phyloP scores from a whole-genome alignment of 1,140 invertebrate species.

The Triops longicaudatus region DNA sequence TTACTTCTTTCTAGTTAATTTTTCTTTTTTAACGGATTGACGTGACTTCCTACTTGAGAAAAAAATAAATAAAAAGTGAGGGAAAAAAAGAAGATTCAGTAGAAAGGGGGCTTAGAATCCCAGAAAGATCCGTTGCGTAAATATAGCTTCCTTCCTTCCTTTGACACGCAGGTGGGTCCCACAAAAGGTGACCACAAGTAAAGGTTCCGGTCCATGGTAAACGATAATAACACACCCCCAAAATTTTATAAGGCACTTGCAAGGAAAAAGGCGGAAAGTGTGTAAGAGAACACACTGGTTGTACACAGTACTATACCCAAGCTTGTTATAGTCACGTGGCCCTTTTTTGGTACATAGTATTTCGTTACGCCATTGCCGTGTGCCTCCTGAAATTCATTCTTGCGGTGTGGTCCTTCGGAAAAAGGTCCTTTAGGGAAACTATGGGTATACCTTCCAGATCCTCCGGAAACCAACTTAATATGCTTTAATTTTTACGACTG shows the following conservation, averaged over 20 bases:
- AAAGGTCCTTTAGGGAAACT: not conserved
- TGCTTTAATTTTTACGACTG: conserved; percentile 9
- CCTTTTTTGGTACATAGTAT: not conserved
- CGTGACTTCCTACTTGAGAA: not conserved
- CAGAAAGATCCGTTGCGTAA: not conserved
- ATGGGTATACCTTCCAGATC: not conserved
- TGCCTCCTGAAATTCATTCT: not conserved
- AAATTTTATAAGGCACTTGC: not conserved
- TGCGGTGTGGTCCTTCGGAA: not conserved
- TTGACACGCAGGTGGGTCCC: not conserved
- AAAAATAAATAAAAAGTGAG: not conserved
- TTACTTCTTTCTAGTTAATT: not conserved
- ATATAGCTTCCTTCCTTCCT: conserved; percentile 12
- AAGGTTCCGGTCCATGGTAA: not conserved
- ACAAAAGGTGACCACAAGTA: not conserved
- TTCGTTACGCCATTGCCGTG: conserved; percentile 1
- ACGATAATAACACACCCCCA: not conserved
- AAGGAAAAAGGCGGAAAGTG: not conserved
- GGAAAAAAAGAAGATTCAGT: not conserved
- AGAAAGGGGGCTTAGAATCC: not conserved
- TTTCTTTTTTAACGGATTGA: not conserved
- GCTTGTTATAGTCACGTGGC: not conserved
- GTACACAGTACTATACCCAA: not conserved
- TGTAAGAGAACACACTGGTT: not conserved
- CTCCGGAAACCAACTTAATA: conserved; percentile 9